Base-by-base conservation (phyloP, 1,140 invertebrate genomes). In the Drosophila pandora region DNA sequence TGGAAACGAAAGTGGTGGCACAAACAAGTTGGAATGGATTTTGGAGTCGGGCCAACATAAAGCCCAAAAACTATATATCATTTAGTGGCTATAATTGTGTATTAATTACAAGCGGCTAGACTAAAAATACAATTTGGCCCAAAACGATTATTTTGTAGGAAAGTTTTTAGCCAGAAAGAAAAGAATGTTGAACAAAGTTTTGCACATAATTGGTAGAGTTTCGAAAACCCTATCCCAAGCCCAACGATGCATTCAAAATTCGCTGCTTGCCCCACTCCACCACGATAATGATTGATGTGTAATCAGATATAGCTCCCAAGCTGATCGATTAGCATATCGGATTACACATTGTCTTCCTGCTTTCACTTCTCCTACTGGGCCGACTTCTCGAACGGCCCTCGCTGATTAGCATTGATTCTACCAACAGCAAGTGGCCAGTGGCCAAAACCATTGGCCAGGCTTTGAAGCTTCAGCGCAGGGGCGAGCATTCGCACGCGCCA, bases 401-500 rank as follows among this genome's bases (percentile, higher is more conserved):
- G 81, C 28, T 53, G n/a, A 59, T 76, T 53, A 56, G 54, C 72
- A 85, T 85, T 78, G 64, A 76, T 76, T 76, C 73, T 76, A 25
- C 78, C 71, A 54, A 55, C 13, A 30, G 50, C 49, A 17, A 13
- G 12, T 32, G 8, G 30, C 30, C 30, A 10, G 12, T 67, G 61
- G 52, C 58, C 49, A 54, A 57, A 43, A 43, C 39, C 39, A 43
- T 9, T 21, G 39, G 8, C 39, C 39, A 43, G 39, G 39, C 17
- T 21, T 39, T n/a, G 30, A 48, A 41, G 10, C 48, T 34, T n/a
- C 30, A 17, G 50, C 8, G 6, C 52, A 67, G 69, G 28, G 75
- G 62, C 68, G 47, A 79, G 62, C 69, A 52, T 65, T 74, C 74
- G 81, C 82, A 85, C 82, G 82, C 82, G 82, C 74, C 82, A 87